Evolutionary conservation across 2,113 vertebrate species (phyloP).

Genomic region (Orientallactaga bullata): DNA sequence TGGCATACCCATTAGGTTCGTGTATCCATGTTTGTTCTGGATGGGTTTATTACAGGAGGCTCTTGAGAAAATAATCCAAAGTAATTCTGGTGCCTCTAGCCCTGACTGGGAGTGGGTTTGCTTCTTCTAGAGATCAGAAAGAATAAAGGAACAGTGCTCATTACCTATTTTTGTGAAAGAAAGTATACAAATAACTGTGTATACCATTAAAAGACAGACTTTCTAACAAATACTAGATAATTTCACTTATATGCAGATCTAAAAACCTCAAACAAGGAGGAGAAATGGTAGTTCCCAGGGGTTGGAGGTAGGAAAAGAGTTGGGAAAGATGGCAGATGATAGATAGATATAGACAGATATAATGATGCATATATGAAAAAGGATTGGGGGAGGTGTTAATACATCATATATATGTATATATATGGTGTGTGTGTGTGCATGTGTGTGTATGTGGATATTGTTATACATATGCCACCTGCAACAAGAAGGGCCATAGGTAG

Average conservation of each 20-base stretch:
- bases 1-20: background rate
- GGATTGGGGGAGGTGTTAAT: too few species aligned
- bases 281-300: background rate
- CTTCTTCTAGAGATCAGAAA: conserved; percentile 39
- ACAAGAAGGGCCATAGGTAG: background rate
- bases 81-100: background rate
- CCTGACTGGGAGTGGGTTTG: conserved; percentile 9
- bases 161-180: conserved; percentile 2
- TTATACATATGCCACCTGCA: background rate
- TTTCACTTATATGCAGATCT: background rate
- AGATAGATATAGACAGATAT: background rate
- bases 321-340: background rate
- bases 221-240: background rate
- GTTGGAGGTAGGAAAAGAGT: background rate
- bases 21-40: background rate
- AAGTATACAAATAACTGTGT: background rate
- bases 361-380: too few species aligned
- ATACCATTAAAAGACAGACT: background rate
- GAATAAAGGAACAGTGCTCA: background rate
- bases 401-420: too few species aligned
- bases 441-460: too few species aligned
- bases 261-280: background rate
- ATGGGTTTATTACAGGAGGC: background rate
- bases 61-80: background rate
- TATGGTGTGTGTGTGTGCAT: too few species aligned